Evolutionary conservation across 2,888 invertebrate genomes (phyloP), one percentile per base, ranked within the genome.

Genomic region (Oligia latruncula): DNA sequence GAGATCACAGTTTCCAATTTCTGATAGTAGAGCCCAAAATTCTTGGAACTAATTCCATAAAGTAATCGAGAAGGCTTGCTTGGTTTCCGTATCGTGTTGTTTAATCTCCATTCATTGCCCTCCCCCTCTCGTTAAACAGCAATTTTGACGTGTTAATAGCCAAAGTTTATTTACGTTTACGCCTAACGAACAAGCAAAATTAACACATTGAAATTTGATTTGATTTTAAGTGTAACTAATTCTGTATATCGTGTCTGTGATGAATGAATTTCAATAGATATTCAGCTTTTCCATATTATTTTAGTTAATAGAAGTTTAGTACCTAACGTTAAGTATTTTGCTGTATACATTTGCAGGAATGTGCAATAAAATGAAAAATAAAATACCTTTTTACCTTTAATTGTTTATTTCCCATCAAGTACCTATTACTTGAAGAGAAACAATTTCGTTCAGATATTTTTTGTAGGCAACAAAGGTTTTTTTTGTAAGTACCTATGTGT

Each of bases 141-240:
- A 95, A 95, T 95, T 95, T 94, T 95, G 95, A 95, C 93, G 95
- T 95, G 96, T 94, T 95, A 95, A 96, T 95, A 94, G 95, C 92
- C 91, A 92, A 95, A 95, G 94, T 94, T 95, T 95, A 94, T 94
- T 94, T 93, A 94, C 94, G 93, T 85, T 89, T 81, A 87, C 93
- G 91, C 92, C 91, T 92, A 93, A 93, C 91, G 92, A 93, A 93
- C 91, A 90, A 92, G 90, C 90, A 89, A 92, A 94, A 94, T 94
- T 93, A 93, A 93, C 93, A 91, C 91, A 93, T 92, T 90, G 91
- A 90, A 93, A 92, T 93, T 93, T 91, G 90, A 93, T 92, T 91
- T 90, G 88, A 89, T 87, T 89, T 91, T 90, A 88, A 88, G 89
- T 89, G 85, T 89, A 86, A 87, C 84, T 87, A 84, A 89, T 90